A percentile compares a stretch with the other conserved stretches of the same genome.
phyloP scores from a whole-genome alignment of 2,113 vertebrate species.

The Penelope pileata region DNA sequence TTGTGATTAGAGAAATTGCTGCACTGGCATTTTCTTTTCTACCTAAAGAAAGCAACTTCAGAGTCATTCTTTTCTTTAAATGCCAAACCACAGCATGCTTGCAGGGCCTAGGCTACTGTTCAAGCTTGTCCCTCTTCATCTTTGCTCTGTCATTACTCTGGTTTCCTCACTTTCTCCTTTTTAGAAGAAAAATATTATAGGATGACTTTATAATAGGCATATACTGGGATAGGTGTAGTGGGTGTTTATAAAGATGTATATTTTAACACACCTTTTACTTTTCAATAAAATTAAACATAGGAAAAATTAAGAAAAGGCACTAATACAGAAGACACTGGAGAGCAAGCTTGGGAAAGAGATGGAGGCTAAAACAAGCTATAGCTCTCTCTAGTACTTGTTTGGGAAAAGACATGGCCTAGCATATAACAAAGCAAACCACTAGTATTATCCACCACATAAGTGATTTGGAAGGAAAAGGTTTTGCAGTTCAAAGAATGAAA shows the following conservation, averaged over 20 bases:
- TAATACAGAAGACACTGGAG: background rate
- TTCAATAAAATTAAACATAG: background rate
- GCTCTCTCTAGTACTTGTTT: background rate
- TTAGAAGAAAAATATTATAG: background rate
- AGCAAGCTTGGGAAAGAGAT: background rate
- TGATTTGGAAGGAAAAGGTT: background rate
- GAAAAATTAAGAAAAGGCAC: background rate
- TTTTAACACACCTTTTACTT: background rate
- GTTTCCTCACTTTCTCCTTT: background rate
- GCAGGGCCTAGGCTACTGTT: background rate
- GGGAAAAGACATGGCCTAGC: background rate
- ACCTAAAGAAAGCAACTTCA: conserved; percentile 12
- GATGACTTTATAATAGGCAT: background rate
- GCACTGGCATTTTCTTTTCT: background rate
- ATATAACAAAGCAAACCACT: background rate
- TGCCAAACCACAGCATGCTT: background rate
- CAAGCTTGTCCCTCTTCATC: background rate
- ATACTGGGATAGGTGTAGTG: background rate
- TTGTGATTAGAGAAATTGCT: conserved; percentile 28
- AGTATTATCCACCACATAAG: background rate
- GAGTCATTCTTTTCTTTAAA: conserved; percentile 12
- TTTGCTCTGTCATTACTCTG: accelerated
- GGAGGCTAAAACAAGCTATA: background rate
- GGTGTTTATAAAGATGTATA: background rate
- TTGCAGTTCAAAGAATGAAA: background rate